phyloP scores from a whole-genome alignment of 2,113 vertebrate genomes.

The Passer domesticus region DNA sequence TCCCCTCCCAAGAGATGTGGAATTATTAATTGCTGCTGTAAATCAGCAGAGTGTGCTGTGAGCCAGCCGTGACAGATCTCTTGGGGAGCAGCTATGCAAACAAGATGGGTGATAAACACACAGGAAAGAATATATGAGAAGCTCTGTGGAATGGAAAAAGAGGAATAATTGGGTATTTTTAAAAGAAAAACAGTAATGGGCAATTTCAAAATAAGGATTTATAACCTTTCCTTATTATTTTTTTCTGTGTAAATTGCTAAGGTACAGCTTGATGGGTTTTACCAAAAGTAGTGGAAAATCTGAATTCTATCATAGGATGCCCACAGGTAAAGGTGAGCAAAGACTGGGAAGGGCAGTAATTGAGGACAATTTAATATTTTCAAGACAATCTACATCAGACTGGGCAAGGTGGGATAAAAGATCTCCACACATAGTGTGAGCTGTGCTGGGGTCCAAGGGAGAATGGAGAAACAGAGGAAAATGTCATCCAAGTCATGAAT shows the following conservation, averaged over 20 bases:
- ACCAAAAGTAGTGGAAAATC: neutral
- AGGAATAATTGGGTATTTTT: neutral
- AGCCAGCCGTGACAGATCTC: conserved; percentile 21
- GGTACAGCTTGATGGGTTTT: neutral
- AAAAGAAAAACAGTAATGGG: neutral
- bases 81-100: conserved; percentile 5
- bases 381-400: neutral
- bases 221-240: neutral
- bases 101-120: conserved; percentile 35
- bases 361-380: neutral
- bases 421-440: neutral
- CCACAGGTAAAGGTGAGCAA: neutral
- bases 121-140: neutral
- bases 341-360: neutral
- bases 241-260: neutral
- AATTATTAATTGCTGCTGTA: conserved; percentile 28
- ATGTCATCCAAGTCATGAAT: neutral
- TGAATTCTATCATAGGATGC: neutral
- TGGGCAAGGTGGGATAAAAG: neutral
- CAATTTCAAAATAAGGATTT: neutral
- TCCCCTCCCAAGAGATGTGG: conserved; percentile 15
- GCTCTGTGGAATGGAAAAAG: neutral
- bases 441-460: neutral
- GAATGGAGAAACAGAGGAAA: neutral
- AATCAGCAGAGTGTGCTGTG: conserved; percentile 53